Conservation (phyloP, 2,888 invertebrate species). For the Caenorhabditis sp. region DNA sequence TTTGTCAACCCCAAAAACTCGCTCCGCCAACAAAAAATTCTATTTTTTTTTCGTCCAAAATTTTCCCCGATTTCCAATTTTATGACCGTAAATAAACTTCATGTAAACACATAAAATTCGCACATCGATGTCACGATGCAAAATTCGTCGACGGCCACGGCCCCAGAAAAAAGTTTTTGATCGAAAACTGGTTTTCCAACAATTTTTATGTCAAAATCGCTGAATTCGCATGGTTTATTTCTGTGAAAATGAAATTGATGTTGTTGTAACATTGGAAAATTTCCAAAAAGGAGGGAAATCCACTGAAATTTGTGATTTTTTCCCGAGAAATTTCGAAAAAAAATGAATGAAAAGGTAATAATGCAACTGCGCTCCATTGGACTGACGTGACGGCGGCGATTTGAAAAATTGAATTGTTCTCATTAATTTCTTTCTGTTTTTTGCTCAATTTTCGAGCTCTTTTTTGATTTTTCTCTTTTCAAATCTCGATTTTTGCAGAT, state of each 20-base stretch:
- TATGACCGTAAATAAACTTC: neutral
- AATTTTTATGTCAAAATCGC: constrained; percentile 45
- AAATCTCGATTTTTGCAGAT: constrained; percentile 41
- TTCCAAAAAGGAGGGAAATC: neutral
- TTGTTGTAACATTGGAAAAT: neutral
- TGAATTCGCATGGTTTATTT: neutral
- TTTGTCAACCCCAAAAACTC: constrained; percentile 26
- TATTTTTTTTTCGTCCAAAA: constrained; percentile 1
- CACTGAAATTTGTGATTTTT: neutral
- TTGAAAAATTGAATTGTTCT: constrained; percentile 2
- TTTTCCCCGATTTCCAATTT: constrained; percentile 7
- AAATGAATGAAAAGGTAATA: neutral
- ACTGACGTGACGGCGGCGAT: neutral
- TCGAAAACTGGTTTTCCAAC: constrained; percentile 10
- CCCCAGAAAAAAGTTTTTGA: too few species aligned
- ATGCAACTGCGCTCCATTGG: constrained; percentile 31
- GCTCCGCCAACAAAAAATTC: neutral
- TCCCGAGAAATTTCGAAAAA: constrained; percentile 1
- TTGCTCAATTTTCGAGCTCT: neutral
- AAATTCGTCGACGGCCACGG: neutral
- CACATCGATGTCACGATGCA: too few species aligned
- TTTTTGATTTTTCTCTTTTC: neutral
- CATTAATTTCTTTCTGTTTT: constrained; percentile 7
- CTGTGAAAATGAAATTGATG: neutral
- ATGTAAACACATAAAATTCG: neutral